A percentile compares a stretch with the other conserved stretches of the same genome.
phyloP scores from a whole-genome alignment of 2,797 vertebrate species.

The Gobio occitaniae region DNA sequence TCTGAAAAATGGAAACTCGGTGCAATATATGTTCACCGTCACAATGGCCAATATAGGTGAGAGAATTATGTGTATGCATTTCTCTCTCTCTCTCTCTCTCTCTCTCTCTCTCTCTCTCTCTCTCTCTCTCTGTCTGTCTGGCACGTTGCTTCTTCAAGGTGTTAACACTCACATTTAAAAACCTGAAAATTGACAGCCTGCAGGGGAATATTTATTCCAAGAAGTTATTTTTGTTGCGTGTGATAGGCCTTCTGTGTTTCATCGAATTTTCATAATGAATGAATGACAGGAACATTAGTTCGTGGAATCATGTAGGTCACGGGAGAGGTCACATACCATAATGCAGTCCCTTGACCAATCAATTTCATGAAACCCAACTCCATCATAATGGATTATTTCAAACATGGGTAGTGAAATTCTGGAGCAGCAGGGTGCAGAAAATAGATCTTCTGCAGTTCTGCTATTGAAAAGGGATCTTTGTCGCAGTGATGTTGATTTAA shows the following conservation, averaged over 20 bases:
- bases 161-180: not conserved
- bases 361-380: slow-evolving; percentile 38
- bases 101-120: not conserved
- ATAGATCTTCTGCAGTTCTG: slow-evolving; percentile 10
- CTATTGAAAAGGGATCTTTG: not conserved
- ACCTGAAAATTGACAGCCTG: not conserved
- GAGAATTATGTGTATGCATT: slow-evolving; percentile 2
- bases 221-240: not conserved
- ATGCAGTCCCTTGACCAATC: slow-evolving; percentile 34
- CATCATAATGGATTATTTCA: slow-evolving; percentile 37
- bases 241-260: not conserved
- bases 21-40: slow-evolving; percentile 61
- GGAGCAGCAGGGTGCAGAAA: slow-evolving; percentile 27
- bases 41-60: slow-evolving; percentile 59
- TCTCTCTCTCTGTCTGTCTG: not conserved
- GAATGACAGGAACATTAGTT: slow-evolving; percentile 41
- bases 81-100: not conserved
- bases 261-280: slow-evolving; percentile 36
- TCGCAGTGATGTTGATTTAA: not conserved
- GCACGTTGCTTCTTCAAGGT: not conserved
- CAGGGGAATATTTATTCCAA: not conserved
- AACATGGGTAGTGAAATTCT: slow-evolving; percentile 11
- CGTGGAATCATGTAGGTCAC: slow-evolving; percentile 44
- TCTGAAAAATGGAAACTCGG: slow-evolving; percentile 69
- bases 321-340: slow-evolving; percentile 45